Evolutionary conservation across 35 echinoderm and acorn worm genomes (phyloP).

Genomic region (Hemicentrotus pulcherrimus): DNA sequence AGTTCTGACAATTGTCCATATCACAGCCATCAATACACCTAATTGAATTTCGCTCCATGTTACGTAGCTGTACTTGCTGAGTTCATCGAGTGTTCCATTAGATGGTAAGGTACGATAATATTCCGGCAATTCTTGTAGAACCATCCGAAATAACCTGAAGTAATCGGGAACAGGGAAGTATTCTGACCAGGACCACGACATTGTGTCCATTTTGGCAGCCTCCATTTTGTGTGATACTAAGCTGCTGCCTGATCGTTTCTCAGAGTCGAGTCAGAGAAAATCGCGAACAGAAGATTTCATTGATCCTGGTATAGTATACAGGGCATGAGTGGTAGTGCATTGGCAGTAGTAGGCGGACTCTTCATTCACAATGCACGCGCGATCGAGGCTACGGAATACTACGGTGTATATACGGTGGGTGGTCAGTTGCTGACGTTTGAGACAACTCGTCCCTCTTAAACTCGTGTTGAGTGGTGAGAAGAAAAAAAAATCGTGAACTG

Average conservation of each 20-base stretch:
- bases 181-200: conserved; percentile 40
- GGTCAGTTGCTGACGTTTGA: no score
- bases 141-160: conserved; percentile 63
- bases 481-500: no score
- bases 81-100: conserved; percentile 21
- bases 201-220: neutral
- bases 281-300: neutral
- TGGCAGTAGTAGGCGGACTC: no score
- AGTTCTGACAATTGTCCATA: conserved; percentile 38
- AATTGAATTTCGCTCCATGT: neutral
- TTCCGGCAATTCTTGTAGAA: conserved; percentile 67
- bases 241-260: neutral
- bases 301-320: no score
- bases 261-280: neutral
- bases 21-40: neutral
- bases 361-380: no score
- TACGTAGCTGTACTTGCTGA: neutral
- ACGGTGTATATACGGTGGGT: no score
- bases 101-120: conserved; percentile 75
- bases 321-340: no score
- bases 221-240: neutral
- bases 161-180: conserved; percentile 80
- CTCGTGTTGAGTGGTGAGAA: no score
- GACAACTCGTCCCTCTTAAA: no score
- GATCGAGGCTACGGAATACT: no score